A percentile compares a stretch with the other conserved stretches of the same genome.
These are phyloP conservation scores for Falco concolor DNA, from an alignment of 2,797 vertebrate species.

Conservation along the genomic window DNA sequence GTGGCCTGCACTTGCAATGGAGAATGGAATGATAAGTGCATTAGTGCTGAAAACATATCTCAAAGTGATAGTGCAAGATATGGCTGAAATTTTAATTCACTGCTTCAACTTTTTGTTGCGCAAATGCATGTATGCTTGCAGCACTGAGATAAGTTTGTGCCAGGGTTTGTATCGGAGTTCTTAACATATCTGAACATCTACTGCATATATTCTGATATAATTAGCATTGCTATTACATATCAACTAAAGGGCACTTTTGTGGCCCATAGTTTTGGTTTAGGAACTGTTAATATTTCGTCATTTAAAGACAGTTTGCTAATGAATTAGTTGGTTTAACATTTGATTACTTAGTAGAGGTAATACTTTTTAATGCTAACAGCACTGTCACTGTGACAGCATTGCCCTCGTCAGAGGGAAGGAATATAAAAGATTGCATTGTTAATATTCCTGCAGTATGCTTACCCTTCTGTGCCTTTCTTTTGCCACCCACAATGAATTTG, in stretches of 20 bases:
- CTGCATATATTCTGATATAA: neutral
- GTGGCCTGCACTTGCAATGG: neutral
- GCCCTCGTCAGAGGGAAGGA: neutral
- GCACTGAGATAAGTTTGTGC: neutral
- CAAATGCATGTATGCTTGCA: neutral
- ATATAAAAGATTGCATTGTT: neutral
- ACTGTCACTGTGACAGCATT: neutral
- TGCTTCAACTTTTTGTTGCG: neutral
- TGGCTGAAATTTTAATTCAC: neutral
- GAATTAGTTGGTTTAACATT: neutral
- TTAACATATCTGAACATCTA: neutral
- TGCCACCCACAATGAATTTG: neutral
- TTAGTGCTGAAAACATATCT: neutral
- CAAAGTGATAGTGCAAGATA: neutral
- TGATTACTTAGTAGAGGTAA: neutral
- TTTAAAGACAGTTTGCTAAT: neutral
- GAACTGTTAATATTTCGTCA: neutral
- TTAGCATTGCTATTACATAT: neutral
- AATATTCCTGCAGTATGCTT: neutral
- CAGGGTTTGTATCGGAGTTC: neutral
- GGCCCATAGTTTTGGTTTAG: neutral
- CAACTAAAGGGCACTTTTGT: neutral
- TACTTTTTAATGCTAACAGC: neutral
- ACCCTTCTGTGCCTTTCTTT: neutral
- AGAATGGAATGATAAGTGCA: neutral